A percentile compares a stretch with the other conserved stretches of the same genome.
Evolutionary conservation across 1,140 invertebrate genomes (phyloP).

Genomic region (Chlorops oryzae): DNA sequence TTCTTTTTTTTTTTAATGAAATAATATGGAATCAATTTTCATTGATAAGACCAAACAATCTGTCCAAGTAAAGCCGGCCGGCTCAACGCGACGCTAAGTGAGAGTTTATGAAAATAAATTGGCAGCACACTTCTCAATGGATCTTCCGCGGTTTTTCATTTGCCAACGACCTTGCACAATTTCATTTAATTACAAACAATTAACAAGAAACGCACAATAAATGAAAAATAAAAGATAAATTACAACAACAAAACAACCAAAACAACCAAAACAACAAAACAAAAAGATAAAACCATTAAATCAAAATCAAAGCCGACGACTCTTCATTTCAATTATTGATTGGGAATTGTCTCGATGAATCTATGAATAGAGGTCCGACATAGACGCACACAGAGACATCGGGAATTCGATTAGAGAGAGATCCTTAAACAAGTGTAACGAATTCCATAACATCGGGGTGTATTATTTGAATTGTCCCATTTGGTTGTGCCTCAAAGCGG

Average conservation of each 20-base stretch:
- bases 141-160: too few relatives aligned
- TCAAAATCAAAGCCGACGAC: constrained; percentile 19
- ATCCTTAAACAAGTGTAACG: too few relatives aligned
- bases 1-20: too few relatives aligned
- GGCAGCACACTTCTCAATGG: constrained; percentile 11
- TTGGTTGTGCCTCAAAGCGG: too few relatives aligned
- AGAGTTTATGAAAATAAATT: constrained; percentile 43
- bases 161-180: constrained; percentile 42
- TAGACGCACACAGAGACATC: too few relatives aligned
- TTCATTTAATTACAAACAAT: constrained; percentile 46
- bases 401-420: too few relatives aligned
- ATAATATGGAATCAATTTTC: constrained; percentile 45
- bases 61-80: constrained; percentile 29
- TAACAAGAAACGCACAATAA: too few relatives aligned
- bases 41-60: constrained; percentile 20
- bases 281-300: constrained; percentile 8
- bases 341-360: too few relatives aligned
- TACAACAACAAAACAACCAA: constrained; percentile 12
- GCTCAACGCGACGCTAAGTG: too few relatives aligned
- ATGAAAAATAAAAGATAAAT: constrained; percentile 8
- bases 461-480: too few relatives aligned
- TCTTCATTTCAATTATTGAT: constrained; percentile 19
- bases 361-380: too few relatives aligned
- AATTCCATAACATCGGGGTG: too few relatives aligned
- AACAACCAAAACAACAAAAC: constrained; percentile 16